Percentiles rank a stretch among this genome's conserved stretches.
Evolutionary conservation across 2,888 invertebrate species (phyloP).

Genomic region (Pachycephus smyrnensis): DNA sequence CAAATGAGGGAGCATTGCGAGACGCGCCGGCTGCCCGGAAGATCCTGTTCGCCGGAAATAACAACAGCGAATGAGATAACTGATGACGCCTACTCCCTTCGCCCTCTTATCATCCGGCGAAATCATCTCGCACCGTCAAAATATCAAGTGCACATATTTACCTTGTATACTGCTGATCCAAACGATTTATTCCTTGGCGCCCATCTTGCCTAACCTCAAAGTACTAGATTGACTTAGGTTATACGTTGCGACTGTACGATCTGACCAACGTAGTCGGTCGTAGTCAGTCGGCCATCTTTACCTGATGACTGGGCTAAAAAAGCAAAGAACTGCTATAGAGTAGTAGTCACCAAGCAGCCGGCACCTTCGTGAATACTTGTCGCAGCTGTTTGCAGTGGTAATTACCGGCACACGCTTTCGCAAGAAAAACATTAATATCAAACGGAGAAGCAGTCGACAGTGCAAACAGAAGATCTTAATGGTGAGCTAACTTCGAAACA

Average conservation of each 20-base stretch:
- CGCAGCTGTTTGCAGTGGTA: constrained; percentile 52
- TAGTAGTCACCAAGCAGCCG: neutral
- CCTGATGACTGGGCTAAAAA: neutral
- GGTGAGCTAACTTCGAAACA: constrained; percentile 53
- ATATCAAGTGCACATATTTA: neutral
- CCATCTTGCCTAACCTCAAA: too few relatives aligned
- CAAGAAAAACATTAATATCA: constrained; percentile 66
- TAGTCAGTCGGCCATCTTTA: neutral
- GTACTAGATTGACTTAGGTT: too few relatives aligned
- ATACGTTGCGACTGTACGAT: too few relatives aligned
- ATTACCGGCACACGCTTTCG: constrained; percentile 52
- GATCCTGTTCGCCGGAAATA: constrained; percentile 53
- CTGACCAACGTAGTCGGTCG: neutral
- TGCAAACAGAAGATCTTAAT: constrained; percentile 61
- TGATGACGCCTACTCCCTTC: neutral
- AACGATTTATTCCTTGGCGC: too few relatives aligned
- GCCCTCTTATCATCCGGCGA: neutral
- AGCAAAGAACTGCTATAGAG: neutral
- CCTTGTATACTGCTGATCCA: neutral
- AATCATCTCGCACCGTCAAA: neutral
- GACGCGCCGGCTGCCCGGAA: constrained; percentile 64
- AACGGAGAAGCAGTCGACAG: constrained; percentile 44
- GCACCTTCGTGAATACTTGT: neutral
- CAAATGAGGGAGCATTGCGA: constrained; percentile 69
- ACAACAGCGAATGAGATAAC: constrained; percentile 28